These are phyloP conservation scores for Apus apus DNA, from an alignment of 2,113 vertebrate species.

Conservation along the genomic window DNA sequence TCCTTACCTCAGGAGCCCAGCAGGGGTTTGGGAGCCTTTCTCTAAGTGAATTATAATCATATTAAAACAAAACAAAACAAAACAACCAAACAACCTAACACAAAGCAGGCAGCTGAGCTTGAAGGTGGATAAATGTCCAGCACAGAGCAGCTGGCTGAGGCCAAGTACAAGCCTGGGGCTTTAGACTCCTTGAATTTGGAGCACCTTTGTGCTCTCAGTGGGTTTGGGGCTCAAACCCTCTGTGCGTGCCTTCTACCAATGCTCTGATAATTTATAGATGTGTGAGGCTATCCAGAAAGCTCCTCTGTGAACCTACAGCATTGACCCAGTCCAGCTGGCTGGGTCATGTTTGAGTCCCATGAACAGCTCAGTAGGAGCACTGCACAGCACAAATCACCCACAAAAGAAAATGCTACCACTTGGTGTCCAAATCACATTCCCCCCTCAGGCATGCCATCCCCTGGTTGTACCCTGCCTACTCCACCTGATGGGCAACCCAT, in stretches of 20 bases:
- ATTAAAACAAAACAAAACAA: not conserved
- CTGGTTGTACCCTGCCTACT: not conserved
- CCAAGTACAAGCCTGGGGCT: not conserved
- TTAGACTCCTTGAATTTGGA: not conserved
- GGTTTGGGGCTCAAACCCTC: not conserved
- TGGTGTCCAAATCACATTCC: not conserved
- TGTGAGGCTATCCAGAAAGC: not conserved
- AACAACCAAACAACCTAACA: not conserved
- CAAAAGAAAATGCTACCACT: not conserved
- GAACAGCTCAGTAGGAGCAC: not conserved
- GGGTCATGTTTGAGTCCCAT: not conserved
- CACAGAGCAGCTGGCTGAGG: not conserved
- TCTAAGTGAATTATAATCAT: not conserved
- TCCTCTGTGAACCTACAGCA: not conserved
- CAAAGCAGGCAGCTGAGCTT: slow-evolving; percentile 6
- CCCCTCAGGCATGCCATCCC: not conserved
- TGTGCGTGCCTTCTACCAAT: not conserved
- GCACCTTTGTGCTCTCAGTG: not conserved
- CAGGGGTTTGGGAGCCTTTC: not conserved
- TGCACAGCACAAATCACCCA: not conserved
- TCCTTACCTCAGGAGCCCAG: not conserved
- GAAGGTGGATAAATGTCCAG: not conserved
- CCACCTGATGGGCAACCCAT: not conserved
- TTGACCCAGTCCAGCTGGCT: not conserved
- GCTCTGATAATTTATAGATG: not conserved